Evolutionary conservation across 2,888 invertebrate species (phyloP), one percentile per base, ranked within the genome.

Genomic region (Noctua janthe): DNA sequence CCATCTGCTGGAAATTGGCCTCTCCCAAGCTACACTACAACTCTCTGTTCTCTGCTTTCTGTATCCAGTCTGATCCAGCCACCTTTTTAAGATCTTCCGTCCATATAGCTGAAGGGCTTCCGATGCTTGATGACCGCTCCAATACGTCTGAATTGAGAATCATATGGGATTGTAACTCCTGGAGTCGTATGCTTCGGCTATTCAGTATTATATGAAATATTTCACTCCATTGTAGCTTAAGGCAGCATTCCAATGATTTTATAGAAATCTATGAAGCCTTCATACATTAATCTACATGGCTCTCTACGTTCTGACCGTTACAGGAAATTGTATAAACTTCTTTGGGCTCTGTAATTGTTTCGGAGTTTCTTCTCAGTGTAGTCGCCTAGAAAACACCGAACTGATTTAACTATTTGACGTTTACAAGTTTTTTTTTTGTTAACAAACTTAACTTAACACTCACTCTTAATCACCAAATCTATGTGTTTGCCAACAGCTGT

Each of bases 401-500:
- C 29, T 29, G 29, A 29, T 29, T 29, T 2, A 15, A 15, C 64
- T 62, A 23, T 59, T 59, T 59, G 13, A 11, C n/a, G 13, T 59
- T 29, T 15, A 29, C 15, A 29, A 62, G 7, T 17, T 17, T 62
- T 62, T 35, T 7, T 62, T 15, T 62, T 62, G 29, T 62, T 62
- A 62, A 2, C 29, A 29, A 15, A 7, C 8, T 62, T 17, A 62
- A 29, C 62, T 2, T 29, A 62, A 62, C 47, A 10, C 47, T 47
- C 47, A 47, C n/a, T 69, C 2, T 17, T 17, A 69, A 8, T 43
- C 15, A 56, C 6, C 15, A 20, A n/a, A 47, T 51, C 29, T 8
- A 5, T 71, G 5, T 49, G 13, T 49, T 88, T 80, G 81, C 74
- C 67, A 67, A 80, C 92, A 97, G 97, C 86, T 96, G 80, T 96